phyloP scores from a whole-genome alignment of 2,888 invertebrate genomes.

The Ormyrus thymus region DNA sequence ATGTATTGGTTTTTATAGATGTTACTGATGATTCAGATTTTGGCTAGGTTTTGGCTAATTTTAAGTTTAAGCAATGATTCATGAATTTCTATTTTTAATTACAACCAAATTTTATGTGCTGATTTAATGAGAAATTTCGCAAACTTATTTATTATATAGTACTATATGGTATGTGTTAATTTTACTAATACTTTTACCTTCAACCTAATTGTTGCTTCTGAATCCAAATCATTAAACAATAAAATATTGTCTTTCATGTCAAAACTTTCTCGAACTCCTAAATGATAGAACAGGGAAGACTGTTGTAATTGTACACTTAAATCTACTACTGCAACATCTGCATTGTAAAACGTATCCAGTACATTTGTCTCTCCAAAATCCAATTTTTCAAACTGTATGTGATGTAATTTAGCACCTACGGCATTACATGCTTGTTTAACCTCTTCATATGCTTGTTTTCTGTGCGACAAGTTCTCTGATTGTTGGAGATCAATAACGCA shows the following conservation, averaged over 20 bases:
- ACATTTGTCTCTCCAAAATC: slow-evolving; percentile 98
- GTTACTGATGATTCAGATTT: slow-evolving; percentile 14
- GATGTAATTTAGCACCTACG: slow-evolving; percentile 88
- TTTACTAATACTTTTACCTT: slow-evolving; percentile 79
- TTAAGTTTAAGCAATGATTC: slow-evolving; percentile 8
- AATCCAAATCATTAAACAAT: slow-evolving; percentile 91
- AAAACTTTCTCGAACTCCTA: slow-evolving; percentile 98
- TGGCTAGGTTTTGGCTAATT: slow-evolving; percentile 1
- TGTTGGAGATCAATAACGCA: slow-evolving; percentile 89
- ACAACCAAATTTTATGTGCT: background rate
- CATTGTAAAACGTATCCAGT: slow-evolving; percentile 97
- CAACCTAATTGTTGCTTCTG: slow-evolving; percentile 89
- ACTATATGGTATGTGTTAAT: too few species aligned
- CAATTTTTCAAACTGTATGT: slow-evolving; percentile 95
- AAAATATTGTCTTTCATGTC: slow-evolving; percentile 96
- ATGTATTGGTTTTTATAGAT: background rate
- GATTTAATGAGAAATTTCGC: background rate
- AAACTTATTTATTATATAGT: background rate
- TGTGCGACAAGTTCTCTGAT: slow-evolving; percentile 83
- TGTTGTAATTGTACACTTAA: slow-evolving; percentile 94
- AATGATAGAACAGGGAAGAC: slow-evolving; percentile 94
- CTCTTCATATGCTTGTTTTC: slow-evolving; percentile 90
- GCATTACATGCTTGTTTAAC: slow-evolving; percentile 86
- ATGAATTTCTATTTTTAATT: slow-evolving; percentile 16
- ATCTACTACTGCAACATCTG: slow-evolving; percentile 97